Base-by-base conservation (phyloP, 2,113 vertebrate species). In the Candoia aspera region DNA sequence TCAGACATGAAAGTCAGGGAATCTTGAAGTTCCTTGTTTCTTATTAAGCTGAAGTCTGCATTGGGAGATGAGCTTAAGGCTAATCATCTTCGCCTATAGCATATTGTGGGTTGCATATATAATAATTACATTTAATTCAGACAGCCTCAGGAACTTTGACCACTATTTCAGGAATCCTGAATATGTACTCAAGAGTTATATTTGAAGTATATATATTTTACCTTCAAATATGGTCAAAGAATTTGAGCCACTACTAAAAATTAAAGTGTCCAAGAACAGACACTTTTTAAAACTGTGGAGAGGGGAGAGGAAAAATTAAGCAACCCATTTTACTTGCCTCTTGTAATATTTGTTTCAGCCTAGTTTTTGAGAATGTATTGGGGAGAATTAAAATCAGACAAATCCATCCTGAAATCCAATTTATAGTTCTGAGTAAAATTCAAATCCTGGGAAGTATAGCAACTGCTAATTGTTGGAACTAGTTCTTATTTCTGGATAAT, bases 381-480 rank as follows among this genome's bases (percentile, higher is more conserved):
- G 29, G 54, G 42, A n/a, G 73, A 49, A 55, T 8, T 88, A 62
- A n/a, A 37, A 68, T 49, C 4, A 8, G 17, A 57, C 49, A 49
- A 49, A 49, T 49, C 42, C 49, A 49, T 49, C 49, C 6, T 84
- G 62, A 87, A 86, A 13, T 5, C 8, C 64, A 84, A 29, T 33
- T 33, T 24, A 10, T 17, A 64, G 58, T 0, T 24, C 42, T 49
- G 93, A 89, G 84, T 90, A 49, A 90, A 86, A 3, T 0, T 0
- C 46, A 86, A 92, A 79, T 89, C 89, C 91, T 68, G 91, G 88
- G 91, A 15, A 84, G 91, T 87, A 86, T 49, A 90, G 83, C 57
- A 93, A 93, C 95, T 95, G 94, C 95, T 90, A 94, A 91, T 96
- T 97, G 97, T 97, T 98, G 97, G 97, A 97, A 97, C 96, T 97